Base-by-base conservation (phyloP, 2,113 vertebrate species). In the Platysteira castanea region DNA sequence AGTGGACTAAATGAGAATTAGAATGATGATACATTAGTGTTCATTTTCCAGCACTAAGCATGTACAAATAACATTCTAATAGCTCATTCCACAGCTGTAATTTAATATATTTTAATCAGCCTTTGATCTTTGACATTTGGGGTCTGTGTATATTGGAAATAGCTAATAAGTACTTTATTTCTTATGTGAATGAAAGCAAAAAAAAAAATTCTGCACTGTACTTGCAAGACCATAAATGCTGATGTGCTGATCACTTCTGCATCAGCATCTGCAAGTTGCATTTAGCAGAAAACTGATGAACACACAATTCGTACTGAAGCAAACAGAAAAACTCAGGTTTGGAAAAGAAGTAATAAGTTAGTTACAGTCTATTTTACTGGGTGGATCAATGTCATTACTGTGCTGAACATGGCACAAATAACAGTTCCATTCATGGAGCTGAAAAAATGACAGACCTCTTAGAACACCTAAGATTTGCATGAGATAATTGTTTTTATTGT, bases 101-200 rank as follows among this genome's bases (percentile, higher is more conserved):
- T 81, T 89, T 81, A 71, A 81, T 87, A 47, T 78, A 78, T 95
- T 89, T 84, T 89, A 92, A 89, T 69, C 46, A 90, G 39, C 28
- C 42, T 89, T 93, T 94, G 86, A 77, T 95, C 75, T 92, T 92
- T 92, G 91, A 84, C 56, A 67, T 88, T 24, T 67, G 24, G 26
- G 27, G 18, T 61, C 27, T 80, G 46, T 0, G 1, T 63, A 6
- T 90, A 54, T 61, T 90, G 14, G 33, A 91, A 91, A 73, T 35
- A 37, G 13, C 27, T 92, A 83, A 68, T 56, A 80, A 79, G 37
- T 44, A 64, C 14, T 79, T 87, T 77, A n/a, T 41, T 87, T 54
- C 26, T 47, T 18, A n/a, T 11, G 6, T 37, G 27, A 63, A 86
- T n/a, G 59, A 74, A 86, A 84, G 52, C 10, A n/a, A n/a, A n/a